Evolutionary conservation across 2,888 invertebrate species (phyloP).

Genomic region (Drosophila maculinotata): DNA sequence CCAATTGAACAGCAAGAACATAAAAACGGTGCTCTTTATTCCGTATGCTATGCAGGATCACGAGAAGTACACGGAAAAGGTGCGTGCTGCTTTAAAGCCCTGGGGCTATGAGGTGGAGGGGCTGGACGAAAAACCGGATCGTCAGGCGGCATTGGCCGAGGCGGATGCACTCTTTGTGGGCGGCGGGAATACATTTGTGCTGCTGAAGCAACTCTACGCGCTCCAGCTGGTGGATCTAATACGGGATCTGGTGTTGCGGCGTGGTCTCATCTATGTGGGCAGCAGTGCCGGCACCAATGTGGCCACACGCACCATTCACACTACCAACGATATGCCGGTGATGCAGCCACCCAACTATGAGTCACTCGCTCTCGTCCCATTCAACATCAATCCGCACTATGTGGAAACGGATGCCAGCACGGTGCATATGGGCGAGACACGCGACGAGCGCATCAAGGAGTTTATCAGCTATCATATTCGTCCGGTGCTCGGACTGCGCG

Average conservation of each 20-base stretch:
- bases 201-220: conserved; percentile 90
- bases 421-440: conserved; percentile 91
- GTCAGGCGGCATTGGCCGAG: conserved; percentile 86
- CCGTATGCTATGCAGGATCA: conserved; percentile 90
- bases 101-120: conserved; percentile 89
- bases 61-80: conserved; percentile 88
- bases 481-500: conserved; percentile 89
- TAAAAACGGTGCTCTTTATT: conserved; percentile 89
- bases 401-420: conserved; percentile 87
- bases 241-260: conserved; percentile 87
- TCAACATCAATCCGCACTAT: conserved; percentile 95
- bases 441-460: conserved; percentile 90
- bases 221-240: conserved; percentile 88
- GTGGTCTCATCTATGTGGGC: conserved; percentile 90
- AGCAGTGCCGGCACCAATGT: conserved; percentile 94
- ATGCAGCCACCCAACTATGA: conserved; percentile 90
- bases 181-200: conserved; percentile 92
- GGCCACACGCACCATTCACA: conserved; percentile 91
- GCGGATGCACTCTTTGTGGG: conserved; percentile 91
- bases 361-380: conserved; percentile 90
- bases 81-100: conserved; percentile 87
- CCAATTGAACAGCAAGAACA: conserved; percentile 88
- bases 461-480: conserved; percentile 88
- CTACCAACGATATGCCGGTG: conserved; percentile 96
- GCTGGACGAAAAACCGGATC: conserved; percentile 88